Conservation (phyloP, 1,140 invertebrate species). For the Rhizoglyphus robini region DNA sequence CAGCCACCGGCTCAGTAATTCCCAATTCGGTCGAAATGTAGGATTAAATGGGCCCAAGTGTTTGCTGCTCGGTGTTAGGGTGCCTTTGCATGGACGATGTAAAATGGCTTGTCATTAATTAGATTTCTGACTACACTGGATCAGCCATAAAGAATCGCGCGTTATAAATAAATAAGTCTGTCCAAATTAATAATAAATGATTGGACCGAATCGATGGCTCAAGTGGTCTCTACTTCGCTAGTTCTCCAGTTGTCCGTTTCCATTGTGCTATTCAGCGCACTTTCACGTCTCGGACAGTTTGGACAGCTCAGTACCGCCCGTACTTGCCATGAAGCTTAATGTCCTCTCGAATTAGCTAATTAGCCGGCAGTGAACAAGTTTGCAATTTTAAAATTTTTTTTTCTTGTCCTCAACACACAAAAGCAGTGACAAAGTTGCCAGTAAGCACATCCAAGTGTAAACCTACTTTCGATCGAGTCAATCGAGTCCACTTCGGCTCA, state of each 20-base stretch:
- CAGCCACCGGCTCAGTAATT: neutral
- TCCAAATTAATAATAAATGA: constrained; percentile 11
- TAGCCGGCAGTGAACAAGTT: neutral
- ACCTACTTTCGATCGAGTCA: too few species aligned
- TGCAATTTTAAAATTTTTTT: constrained; percentile 2
- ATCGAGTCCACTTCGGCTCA: too few species aligned
- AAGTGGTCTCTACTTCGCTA: too few species aligned
- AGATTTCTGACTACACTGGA: constrained; percentile 1
- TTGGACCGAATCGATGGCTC: constrained; percentile 1
- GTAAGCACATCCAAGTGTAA: too few species aligned
- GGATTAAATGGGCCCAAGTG: constrained; percentile 9
- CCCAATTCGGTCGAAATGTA: neutral
- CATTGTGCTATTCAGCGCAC: too few species aligned
- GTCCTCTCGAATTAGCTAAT: constrained; percentile 2
- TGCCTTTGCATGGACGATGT: neutral
- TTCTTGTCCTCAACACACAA: too few species aligned
- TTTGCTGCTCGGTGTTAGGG: neutral
- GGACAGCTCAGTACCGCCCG: too few species aligned
- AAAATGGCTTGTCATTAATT: constrained; percentile 15
- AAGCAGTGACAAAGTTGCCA: too few species aligned
- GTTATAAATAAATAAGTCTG: constrained; percentile 9
- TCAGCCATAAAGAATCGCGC: constrained; percentile 9
- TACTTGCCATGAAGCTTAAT: neutral
- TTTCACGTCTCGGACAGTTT: too few species aligned
- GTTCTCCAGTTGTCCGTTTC: too few species aligned